A percentile compares a stretch with the other conserved stretches of the same genome.
Conservation (phyloP, 2,888 invertebrate genomes). For the Amblyteles armatorius region DNA sequence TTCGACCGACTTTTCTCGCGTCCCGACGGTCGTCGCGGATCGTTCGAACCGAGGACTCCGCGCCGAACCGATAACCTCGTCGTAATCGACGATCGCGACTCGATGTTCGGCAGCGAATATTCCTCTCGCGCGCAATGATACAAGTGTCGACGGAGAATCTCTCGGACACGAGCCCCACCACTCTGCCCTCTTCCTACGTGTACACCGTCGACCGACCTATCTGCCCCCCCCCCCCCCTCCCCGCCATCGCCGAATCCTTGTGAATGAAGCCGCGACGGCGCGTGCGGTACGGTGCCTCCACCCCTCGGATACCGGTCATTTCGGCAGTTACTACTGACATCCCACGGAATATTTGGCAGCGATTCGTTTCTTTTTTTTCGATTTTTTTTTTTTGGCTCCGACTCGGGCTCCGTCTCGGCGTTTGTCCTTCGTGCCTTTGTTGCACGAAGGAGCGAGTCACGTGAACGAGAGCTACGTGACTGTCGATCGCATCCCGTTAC, state of each 20-base stretch:
- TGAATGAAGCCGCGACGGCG: conserved; percentile 78
- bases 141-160: conserved; percentile 67
- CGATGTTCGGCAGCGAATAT: background rate
- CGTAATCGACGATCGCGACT: background rate
- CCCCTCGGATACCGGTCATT: conserved; percentile 63
- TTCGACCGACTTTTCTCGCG: background rate
- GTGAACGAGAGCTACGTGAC: background rate
- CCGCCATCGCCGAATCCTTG: conserved; percentile 52
- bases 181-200: conserved; percentile 14
- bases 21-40: background rate
- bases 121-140: conserved; percentile 73
- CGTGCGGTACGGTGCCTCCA: conserved; percentile 62
- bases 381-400: background rate
- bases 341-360: conserved; percentile 61
- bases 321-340: conserved; percentile 55
- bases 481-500: background rate
- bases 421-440: background rate
- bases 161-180: conserved; percentile 10
- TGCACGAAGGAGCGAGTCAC: background rate
- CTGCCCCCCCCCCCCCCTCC: conserved; percentile 16
- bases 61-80: background rate
- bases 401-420: background rate
- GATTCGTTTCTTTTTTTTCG: conserved; percentile 7
- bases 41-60: background rate
- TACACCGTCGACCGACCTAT: conserved; percentile 62